Evolutionary conservation across 2,888 invertebrate species (phyloP), one percentile per base, ranked within the genome.

Genomic region (Gasteruption jaculator): DNA sequence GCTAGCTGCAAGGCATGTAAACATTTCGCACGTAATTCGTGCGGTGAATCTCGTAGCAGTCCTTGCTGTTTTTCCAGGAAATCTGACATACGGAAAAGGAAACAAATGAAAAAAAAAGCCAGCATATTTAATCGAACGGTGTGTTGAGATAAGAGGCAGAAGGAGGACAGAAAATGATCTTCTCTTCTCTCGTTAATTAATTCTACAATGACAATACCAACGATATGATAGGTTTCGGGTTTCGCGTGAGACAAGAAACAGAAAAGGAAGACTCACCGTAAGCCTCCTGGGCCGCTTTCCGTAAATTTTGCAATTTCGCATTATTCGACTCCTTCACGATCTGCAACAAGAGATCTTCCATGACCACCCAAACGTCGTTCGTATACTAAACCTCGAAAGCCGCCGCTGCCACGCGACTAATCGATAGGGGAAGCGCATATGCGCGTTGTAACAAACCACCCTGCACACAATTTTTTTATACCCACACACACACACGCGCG

Each of bases 291-390:
- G 90, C 86, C 55, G 88, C 80, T 73, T 87, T 86, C 63, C 85
- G 82, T 56, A 93, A 73, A 53, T 79, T 77, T 43, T 80, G 76
- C 59, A 85, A 75, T 72, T 91, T 93, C 19, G 85, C 82, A 58
- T 85, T 85, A 36, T 82, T 81, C 46, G 91, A 85, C 75, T 93
- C 92, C 72, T 85, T 89, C 56, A 85, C 81, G 61, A 93, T 82
- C 71, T 86, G 85, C 68, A 84, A 79, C 52, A 93, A 76, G 58
- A 92, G 76, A 72, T 91, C 90, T 76, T 93, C 92, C 91, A 93
- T 91, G 65, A 59, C 66, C n/a, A n/a, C n/a, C n/a, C n/a, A n/a
- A n/a, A n/a, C n/a, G n/a, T n/a, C n/a, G n/a, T n/a, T 53, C 49
- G 44, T 32, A 29, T 24, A 29, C 46, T 40, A 43, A 43, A 34